These are phyloP conservation scores for Lagopus muta DNA, from an alignment of 2,113 vertebrate species.

Conservation along the genomic window DNA sequence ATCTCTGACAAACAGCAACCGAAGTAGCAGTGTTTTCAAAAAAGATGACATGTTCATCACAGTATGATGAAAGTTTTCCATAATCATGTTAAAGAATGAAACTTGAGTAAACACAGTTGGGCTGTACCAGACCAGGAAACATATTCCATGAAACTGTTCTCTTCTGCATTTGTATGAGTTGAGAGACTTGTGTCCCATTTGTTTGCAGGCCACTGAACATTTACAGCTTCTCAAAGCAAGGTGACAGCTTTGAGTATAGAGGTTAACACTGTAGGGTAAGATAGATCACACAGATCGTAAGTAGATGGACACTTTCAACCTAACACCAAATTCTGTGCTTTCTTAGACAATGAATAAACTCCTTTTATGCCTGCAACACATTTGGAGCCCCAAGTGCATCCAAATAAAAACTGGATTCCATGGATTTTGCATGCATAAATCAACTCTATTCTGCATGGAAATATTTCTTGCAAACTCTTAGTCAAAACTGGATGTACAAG, in stretches of 20 bases:
- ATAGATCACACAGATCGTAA: not conserved
- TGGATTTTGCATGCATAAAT: not conserved
- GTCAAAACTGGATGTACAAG: not conserved
- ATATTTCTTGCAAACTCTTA: not conserved
- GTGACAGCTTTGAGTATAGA: not conserved
- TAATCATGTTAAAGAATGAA: not conserved
- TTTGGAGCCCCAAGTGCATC: not conserved
- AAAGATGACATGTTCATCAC: not conserved
- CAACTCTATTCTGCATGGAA: not conserved
- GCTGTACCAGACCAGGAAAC: not conserved
- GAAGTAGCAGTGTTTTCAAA: conserved; percentile 4
- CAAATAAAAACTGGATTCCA: not conserved
- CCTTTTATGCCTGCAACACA: not conserved
- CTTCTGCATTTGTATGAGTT: not conserved
- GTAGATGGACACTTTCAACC: not conserved
- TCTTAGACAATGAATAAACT: not conserved
- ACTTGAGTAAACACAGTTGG: not conserved
- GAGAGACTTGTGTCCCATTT: not conserved
- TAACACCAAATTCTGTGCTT: not conserved
- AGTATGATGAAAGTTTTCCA: not conserved
- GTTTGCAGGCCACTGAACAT: not conserved
- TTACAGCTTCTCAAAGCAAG: not conserved
- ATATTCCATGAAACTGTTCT: not conserved
- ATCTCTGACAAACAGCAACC: conserved; percentile 2
- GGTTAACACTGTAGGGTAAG: not conserved